These are phyloP conservation scores for Criorhina ranunculi DNA, from an alignment of 2,888 invertebrate genomes.

Conservation along the genomic window DNA sequence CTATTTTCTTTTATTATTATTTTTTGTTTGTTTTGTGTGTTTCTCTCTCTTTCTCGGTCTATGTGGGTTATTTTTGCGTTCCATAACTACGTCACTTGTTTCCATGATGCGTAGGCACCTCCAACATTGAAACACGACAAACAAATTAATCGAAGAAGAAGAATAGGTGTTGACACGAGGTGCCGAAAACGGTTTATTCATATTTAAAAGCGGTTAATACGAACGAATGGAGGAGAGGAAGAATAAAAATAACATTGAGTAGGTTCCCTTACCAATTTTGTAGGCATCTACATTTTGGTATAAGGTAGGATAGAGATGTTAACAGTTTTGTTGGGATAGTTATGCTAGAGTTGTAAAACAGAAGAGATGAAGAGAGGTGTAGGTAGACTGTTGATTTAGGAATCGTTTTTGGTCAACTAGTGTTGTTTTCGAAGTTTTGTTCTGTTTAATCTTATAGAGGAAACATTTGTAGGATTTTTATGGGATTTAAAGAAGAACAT, in stretches of 20 bases:
- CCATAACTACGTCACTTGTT: slow-evolving; percentile 21
- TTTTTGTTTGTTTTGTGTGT: too few relatives aligned
- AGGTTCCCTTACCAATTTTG: slow-evolving; percentile 50
- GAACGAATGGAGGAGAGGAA: slow-evolving; percentile 18
- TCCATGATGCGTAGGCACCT: slow-evolving; percentile 13
- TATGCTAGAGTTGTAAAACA: neutral
- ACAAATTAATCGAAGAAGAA: neutral
- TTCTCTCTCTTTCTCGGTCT: neutral
- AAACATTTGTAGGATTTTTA: too few relatives aligned
- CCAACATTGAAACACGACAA: neutral
- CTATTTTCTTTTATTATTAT: too few relatives aligned
- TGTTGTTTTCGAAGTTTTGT: too few relatives aligned
- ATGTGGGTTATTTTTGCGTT: slow-evolving; percentile 20
- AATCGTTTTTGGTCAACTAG: too few relatives aligned
- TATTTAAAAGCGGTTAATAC: slow-evolving; percentile 56
- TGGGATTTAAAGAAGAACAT: too few relatives aligned
- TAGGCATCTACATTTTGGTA: slow-evolving; percentile 57
- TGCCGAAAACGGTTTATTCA: slow-evolving; percentile 42
- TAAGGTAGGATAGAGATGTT: slow-evolving; percentile 58
- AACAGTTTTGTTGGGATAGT: slow-evolving; percentile 45
- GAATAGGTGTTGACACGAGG: slow-evolving; percentile 17
- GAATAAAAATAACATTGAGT: slow-evolving; percentile 46
- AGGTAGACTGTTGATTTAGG: neutral
- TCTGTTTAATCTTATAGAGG: too few relatives aligned
- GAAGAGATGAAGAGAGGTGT: neutral